Evolutionary conservation across 2,113 vertebrate species (phyloP).

Genomic region (Archilochus colubris): DNA sequence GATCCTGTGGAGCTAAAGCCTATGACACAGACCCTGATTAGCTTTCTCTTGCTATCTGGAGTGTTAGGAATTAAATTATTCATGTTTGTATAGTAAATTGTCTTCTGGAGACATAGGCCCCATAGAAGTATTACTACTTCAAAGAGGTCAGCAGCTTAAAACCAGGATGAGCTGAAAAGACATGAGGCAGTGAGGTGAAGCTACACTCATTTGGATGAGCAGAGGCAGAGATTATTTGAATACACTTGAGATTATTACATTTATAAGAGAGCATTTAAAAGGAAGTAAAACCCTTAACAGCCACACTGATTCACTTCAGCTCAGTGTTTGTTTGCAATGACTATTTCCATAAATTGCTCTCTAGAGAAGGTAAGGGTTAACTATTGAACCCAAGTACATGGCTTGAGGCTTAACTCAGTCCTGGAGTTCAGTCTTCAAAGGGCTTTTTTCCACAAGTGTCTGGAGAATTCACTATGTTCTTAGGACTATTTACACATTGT

Average conservation of each 20-base stretch:
- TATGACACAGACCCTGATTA: background rate
- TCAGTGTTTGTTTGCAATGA: background rate
- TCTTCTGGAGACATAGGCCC: background rate
- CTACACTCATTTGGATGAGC: background rate
- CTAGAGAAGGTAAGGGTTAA: background rate
- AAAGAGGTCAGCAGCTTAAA: slow-evolving; percentile 6
- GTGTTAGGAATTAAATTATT: background rate
- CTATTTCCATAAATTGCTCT: background rate
- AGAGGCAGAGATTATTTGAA: background rate
- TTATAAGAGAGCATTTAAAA: background rate
- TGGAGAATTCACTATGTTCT: background rate
- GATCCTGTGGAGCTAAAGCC: background rate
- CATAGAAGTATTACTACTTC: background rate
- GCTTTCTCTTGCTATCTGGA: background rate
- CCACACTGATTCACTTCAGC: background rate
- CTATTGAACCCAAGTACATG: background rate
- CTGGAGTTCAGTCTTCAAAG: background rate
- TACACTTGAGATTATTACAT: background rate
- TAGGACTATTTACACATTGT: background rate
- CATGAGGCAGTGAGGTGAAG: background rate
- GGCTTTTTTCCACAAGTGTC: background rate
- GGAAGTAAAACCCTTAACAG: background rate
- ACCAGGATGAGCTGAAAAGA: background rate
- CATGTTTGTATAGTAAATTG: background rate
- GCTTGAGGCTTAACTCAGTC: background rate